These are phyloP conservation scores for Myathropa florea DNA, from an alignment of 2,888 invertebrate species.

Conservation along the genomic window DNA sequence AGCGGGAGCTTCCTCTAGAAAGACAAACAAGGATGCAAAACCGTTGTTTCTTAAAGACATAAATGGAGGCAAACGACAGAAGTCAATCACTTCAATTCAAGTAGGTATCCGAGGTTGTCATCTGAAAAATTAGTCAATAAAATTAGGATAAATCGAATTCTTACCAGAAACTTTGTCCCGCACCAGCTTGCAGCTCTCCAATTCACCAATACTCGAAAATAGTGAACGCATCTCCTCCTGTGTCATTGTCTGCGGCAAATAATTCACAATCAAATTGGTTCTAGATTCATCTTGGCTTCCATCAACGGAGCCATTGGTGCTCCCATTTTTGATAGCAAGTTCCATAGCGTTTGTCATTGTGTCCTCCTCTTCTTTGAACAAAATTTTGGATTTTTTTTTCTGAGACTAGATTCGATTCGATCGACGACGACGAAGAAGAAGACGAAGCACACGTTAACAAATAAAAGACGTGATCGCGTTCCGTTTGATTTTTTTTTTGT, in stretches of 20 bases:
- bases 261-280: slow-evolving; percentile 97
- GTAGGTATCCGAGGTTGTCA: too few species aligned
- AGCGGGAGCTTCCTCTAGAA: too few species aligned
- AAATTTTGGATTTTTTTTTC: slow-evolving; percentile 59
- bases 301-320: slow-evolving; percentile 79
- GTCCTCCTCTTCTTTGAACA: too few species aligned
- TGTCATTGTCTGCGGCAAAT: slow-evolving; percentile 95
- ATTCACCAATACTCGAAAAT: slow-evolving; percentile 97
- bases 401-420: background rate
- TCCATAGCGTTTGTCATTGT: slow-evolving; percentile 82
- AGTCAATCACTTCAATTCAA: too few species aligned
- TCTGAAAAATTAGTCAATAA: too few species aligned
- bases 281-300: slow-evolving; percentile 96
- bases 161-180: slow-evolving; percentile 97
- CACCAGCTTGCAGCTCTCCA: slow-evolving; percentile 98
- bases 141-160: slow-evolving; percentile 15
- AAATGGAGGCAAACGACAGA: too few species aligned
- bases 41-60: too few species aligned
- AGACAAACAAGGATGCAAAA: too few species aligned
- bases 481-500: slow-evolving; percentile 5
- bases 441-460: slow-evolving; percentile 26
- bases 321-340: slow-evolving; percentile 91
- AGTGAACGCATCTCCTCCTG: slow-evolving; percentile 97
- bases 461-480: slow-evolving; percentile 37
- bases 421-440: background rate